phyloP scores from a whole-genome alignment of 2,797 vertebrate species.

The Mareca strepera region DNA sequence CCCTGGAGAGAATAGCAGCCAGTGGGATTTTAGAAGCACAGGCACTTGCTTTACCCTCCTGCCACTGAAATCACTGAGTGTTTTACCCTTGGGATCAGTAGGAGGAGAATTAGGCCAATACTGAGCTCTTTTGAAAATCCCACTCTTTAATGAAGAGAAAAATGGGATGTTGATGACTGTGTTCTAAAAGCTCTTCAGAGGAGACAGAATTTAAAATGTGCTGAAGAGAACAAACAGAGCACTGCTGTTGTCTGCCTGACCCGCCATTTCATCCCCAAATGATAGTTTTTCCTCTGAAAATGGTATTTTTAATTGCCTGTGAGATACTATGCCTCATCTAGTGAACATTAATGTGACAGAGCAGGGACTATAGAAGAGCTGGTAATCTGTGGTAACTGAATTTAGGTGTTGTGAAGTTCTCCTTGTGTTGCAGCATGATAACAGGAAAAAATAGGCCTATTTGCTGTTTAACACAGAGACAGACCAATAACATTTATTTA shows the following conservation, averaged over 20 bases:
- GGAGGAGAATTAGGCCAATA: background rate
- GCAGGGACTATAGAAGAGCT: background rate
- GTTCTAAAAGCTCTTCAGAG: constrained; percentile 18
- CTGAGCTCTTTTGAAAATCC: background rate
- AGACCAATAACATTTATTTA: background rate
- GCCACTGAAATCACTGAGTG: background rate
- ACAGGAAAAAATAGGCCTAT: background rate
- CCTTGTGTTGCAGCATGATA: constrained; percentile 6
- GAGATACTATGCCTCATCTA: background rate
- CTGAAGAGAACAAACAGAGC: background rate
- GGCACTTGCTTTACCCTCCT: constrained; percentile 6
- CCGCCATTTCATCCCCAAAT: background rate
- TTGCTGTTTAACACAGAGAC: background rate
- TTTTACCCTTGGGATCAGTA: constrained; percentile 21
- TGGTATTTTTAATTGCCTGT: constrained; percentile 28
- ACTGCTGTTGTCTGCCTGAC: background rate
- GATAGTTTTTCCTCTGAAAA: background rate
- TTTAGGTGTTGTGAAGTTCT: background rate
- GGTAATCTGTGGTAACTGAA: background rate
- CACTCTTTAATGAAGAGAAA: background rate
- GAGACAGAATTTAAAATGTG: background rate
- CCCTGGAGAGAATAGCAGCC: background rate
- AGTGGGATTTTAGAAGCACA: constrained; percentile 9
- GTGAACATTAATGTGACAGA: background rate
- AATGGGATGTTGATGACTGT: background rate